Evolutionary conservation across 1,140 invertebrate genomes (phyloP).

Genomic region (Rhizoglyphus robini): DNA sequence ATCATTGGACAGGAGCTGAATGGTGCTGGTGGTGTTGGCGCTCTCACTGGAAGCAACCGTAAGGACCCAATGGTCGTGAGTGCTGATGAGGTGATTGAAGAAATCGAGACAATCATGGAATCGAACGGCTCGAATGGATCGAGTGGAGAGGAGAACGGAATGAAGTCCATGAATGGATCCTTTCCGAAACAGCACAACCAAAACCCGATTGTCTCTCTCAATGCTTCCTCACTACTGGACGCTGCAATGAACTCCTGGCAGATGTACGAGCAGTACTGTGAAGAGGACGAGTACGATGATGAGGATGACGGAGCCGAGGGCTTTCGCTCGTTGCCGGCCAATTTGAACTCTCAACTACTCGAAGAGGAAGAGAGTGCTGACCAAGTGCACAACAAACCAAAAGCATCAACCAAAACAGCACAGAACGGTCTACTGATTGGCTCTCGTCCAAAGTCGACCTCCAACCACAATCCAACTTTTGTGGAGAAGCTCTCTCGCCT

Average conservation of each 20-base stretch:
- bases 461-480: neutral
- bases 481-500: slow-evolving; percentile 56
- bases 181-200: neutral
- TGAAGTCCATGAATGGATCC: neutral
- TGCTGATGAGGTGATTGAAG: slow-evolving; percentile 82
- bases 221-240: slow-evolving; percentile 2
- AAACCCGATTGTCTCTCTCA: neutral
- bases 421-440: neutral
- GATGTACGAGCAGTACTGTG: neutral
- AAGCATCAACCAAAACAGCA: neutral
- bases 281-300: neutral
- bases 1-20: slow-evolving; percentile 52
- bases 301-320: neutral
- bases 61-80: slow-evolving; percentile 62
- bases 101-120: slow-evolving; percentile 87
- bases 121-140: neutral
- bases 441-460: neutral
- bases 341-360: neutral
- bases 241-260: neutral
- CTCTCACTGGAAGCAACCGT: neutral
- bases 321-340: neutral
- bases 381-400: neutral
- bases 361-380: neutral
- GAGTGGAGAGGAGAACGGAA: neutral
- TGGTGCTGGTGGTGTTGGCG: no score